These are phyloP conservation scores for Microcebus lehilahytsara DNA, from an alignment of 2,113 vertebrate genomes.

Conservation along the genomic window DNA sequence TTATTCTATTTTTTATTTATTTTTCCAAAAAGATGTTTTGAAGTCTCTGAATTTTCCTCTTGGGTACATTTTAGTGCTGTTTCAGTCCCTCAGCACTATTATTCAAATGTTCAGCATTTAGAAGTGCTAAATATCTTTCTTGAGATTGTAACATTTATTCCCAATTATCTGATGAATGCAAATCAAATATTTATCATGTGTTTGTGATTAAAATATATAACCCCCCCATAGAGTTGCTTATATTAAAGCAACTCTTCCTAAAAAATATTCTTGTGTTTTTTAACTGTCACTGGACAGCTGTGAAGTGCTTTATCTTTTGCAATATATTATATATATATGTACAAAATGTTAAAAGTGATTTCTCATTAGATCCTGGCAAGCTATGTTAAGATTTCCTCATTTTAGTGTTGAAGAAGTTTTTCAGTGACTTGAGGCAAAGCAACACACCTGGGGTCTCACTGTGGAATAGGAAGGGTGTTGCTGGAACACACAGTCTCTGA, in stretches of 20 bases:
- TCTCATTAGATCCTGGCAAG: background rate
- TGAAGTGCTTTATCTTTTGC: background rate
- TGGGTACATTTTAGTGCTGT: constrained; percentile 35
- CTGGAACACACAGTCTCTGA: background rate
- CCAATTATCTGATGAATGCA: background rate
- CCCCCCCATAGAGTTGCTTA: background rate
- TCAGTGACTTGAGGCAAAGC: background rate
- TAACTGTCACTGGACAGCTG: background rate
- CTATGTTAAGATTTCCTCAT: background rate
- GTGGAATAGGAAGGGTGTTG: background rate
- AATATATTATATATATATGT: too few relatives aligned
- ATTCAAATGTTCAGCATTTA: constrained; percentile 59
- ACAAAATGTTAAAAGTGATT: background rate
- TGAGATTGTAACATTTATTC: constrained; percentile 60
- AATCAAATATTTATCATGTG: constrained; percentile 59
- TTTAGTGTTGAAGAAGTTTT: constrained; percentile 27
- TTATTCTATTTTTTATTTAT: constrained; percentile 68
- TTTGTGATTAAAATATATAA: constrained; percentile 55
- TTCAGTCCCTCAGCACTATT: constrained; percentile 5
- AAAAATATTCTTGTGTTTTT: constrained; percentile 22
- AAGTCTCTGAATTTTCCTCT: constrained; percentile 65
- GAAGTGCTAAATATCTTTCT: constrained; percentile 46
- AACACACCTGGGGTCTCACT: background rate
- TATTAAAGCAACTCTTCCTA: background rate
- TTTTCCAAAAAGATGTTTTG: constrained; percentile 61